Evolutionary conservation across 2,888 invertebrate genomes (phyloP).

Genomic region (Sinhomidia bicolor): DNA sequence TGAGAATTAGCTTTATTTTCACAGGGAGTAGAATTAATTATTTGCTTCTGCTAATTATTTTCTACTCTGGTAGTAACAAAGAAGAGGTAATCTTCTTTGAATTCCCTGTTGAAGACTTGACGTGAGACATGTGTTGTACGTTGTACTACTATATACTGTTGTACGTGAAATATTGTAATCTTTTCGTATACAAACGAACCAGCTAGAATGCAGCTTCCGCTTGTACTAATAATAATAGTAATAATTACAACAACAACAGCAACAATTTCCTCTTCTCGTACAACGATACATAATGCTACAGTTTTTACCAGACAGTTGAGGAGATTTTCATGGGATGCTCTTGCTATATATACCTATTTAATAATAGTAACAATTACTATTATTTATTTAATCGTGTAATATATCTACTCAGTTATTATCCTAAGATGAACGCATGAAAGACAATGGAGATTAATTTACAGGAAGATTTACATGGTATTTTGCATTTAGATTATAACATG

Average conservation of each 20-base stretch:
- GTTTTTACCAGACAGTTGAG: no score
- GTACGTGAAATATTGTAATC: neutral
- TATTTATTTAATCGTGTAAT: no score
- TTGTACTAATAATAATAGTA: no score
- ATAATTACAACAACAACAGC: no score
- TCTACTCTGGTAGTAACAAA: conserved; percentile 4
- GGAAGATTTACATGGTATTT: neutral
- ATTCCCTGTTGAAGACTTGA: conserved; percentile 17
- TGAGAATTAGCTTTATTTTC: conserved; percentile 30
- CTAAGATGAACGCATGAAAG: neutral
- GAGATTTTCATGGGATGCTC: no score
- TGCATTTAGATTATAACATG: neutral
- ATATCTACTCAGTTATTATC: neutral
- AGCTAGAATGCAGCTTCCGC: no score
- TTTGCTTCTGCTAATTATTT: conserved; percentile 48
- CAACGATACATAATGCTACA: no score
- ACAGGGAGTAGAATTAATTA: conserved; percentile 36
- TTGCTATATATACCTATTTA: no score
- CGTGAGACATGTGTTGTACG: conserved; percentile 21
- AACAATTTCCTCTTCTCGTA: no score
- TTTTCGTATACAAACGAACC: neutral
- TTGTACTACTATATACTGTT: no score
- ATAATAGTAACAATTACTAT: no score
- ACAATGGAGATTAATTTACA: neutral
- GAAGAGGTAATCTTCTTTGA: conserved; percentile 27